These are phyloP conservation scores for Euproctis similis DNA, from an alignment of 2,888 invertebrate species.

Conservation along the genomic window DNA sequence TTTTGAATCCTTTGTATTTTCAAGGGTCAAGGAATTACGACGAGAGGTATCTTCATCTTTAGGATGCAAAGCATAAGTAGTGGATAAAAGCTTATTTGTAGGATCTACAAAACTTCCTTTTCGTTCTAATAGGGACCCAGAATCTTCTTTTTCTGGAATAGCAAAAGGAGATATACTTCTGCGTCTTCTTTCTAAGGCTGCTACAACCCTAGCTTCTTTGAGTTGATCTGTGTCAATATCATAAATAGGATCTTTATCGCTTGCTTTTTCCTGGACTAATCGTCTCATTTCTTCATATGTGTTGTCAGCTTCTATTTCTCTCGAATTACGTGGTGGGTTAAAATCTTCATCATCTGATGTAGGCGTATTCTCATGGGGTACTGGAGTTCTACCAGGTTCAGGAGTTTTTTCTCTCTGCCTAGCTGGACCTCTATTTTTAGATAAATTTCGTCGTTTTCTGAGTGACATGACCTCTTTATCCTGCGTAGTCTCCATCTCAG, in stretches of 20 bases:
- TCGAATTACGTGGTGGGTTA: constrained; percentile 41
- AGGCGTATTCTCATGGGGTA: constrained; percentile 78
- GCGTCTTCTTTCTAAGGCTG: constrained; percentile 61
- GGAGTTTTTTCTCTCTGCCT: constrained; percentile 70
- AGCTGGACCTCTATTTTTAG: constrained; percentile 71
- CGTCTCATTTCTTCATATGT: constrained; percentile 70
- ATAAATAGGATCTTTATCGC: constrained; percentile 61
- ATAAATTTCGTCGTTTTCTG: constrained; percentile 77
- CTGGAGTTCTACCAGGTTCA: constrained; percentile 60
- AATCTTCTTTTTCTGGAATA: constrained; percentile 58
- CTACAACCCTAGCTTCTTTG: constrained; percentile 58
- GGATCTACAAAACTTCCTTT: constrained; percentile 71
- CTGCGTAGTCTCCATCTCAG: constrained; percentile 54
- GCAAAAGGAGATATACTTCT: constrained; percentile 73
- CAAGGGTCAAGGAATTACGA: constrained; percentile 49
- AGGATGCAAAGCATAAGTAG: constrained; percentile 55
- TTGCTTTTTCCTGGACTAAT: constrained; percentile 54
- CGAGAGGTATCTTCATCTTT: constrained; percentile 56
- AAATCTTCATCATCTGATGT: constrained; percentile 74
- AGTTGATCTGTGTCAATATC: constrained; percentile 64
- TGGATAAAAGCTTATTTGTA: constrained; percentile 60
- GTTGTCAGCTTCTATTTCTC: constrained; percentile 67
- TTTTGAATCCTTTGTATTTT: constrained; percentile 35
- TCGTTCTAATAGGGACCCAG: constrained; percentile 38
- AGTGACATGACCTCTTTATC: constrained; percentile 68